Base-by-base conservation (phyloP, 1,140 invertebrate species). In the Acromyrmex charruanus region DNA sequence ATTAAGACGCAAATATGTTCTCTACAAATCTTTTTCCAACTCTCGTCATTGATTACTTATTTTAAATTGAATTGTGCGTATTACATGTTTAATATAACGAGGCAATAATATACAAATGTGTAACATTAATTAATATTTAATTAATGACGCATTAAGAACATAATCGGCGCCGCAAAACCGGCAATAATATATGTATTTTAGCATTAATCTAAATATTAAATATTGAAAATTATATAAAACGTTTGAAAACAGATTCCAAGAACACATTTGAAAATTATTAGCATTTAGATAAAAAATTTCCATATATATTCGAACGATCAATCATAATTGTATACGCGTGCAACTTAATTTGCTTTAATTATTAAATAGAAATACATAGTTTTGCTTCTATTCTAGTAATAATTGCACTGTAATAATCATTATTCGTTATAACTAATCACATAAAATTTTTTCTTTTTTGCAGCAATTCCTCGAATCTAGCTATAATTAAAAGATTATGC, bases 81-180 rank as follows among this genome's bases (percentile, higher is more conserved):
- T 9, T 65, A 66, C 7, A 44, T 77, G n/a, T 79, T 77, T 9
- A 49, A 0, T 4, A 6, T 53, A 74, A 55, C 10, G 4, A 31
- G 39, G 2, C 10, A 16, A 75, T 53, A 28, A 14, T 31, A 74
- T 74, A 53, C 39, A 72, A 51, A 31, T 9, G 3, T 25, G 9
- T 3, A 21, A 44, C 16, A 9, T 3, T 77, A 61, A 18, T 77
- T 77, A 49, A 77, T 9, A 77, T 77, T 65, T 44, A 77, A 49
- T 63, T 25, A 31, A 31, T 31, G 35, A 49, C 12, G 21, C 16
- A n/a, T 55, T 63, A 25, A 25, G 16, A 18, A 7, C 9, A 18
- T 28, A 14, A 51, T 4, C 49, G 14, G 2, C 55, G 14, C 14
- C 7, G 21, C 4, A 25, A 39, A 58, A 21, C 4, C 10, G 18